Evolutionary conservation across 2,113 vertebrate species (phyloP).

Genomic region (Hucho hucho): DNA sequence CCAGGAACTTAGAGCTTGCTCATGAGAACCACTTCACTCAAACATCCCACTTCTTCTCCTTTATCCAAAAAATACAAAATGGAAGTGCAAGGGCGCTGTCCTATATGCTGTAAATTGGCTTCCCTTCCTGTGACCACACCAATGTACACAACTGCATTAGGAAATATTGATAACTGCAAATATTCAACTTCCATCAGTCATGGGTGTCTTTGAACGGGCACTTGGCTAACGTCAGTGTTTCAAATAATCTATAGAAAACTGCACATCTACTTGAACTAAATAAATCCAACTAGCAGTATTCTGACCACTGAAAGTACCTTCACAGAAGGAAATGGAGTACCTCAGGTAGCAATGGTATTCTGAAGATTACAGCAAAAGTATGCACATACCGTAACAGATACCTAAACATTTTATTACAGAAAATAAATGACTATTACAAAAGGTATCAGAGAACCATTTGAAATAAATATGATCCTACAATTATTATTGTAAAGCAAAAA

Average conservation of each 20-base stretch:
- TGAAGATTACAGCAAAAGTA: too few species aligned
- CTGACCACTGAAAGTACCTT: background rate
- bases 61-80: too few species aligned
- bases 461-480: slow-evolving; percentile 72
- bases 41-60: too few species aligned
- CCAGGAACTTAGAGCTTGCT: background rate
- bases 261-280: too few species aligned
- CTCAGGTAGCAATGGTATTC: too few species aligned
- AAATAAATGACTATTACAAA: slow-evolving; percentile 74
- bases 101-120: background rate
- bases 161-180: slow-evolving; percentile 38
- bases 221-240: too few species aligned
- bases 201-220: too few species aligned
- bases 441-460: slow-evolving; percentile 67
- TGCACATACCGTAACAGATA: slow-evolving; percentile 23
- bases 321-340: too few species aligned
- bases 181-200: background rate
- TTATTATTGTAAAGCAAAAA: slow-evolving; percentile 55
- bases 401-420: slow-evolving; percentile 73
- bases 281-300: background rate
- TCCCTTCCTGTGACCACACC: slow-evolving; percentile 41
- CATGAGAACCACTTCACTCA: too few species aligned
- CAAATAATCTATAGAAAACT: too few species aligned
- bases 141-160: slow-evolving; percentile 45
- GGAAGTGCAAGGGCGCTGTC: too few species aligned